A percentile compares a stretch with the other conserved stretches of the same genome.
Evolutionary conservation across 2,113 vertebrate species (phyloP).

Genomic region (Felis catus): DNA sequence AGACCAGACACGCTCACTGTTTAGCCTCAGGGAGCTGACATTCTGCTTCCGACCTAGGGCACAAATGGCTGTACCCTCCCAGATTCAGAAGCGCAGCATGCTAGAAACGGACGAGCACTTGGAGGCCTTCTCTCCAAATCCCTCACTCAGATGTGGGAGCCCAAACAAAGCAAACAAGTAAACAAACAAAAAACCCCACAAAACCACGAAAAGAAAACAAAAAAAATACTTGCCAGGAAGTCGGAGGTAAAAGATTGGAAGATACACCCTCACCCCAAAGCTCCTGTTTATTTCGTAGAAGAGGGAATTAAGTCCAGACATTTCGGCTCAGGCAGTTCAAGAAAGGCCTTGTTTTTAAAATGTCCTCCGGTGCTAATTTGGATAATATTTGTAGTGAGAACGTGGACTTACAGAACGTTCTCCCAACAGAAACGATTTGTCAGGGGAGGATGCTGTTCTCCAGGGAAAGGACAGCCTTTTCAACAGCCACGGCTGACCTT

Average conservation of each 20-base stretch:
- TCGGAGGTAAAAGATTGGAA: background rate
- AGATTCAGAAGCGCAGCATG: background rate
- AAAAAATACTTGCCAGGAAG: background rate
- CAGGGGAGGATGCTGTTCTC: constrained; percentile 36
- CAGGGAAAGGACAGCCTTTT: constrained; percentile 27
- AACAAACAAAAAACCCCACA: background rate
- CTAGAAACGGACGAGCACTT: background rate
- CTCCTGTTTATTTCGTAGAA: background rate
- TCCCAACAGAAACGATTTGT: constrained; percentile 60
- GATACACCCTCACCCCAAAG: background rate
- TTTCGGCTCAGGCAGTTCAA: constrained; percentile 26
- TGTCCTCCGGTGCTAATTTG: background rate
- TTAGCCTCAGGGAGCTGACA: background rate
- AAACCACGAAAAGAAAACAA: background rate
- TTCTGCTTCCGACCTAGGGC: background rate
- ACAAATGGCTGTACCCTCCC: background rate
- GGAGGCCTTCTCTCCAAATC: background rate
- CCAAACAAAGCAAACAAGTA: background rate
- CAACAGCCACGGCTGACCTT: constrained; percentile 34
- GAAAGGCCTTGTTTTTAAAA: constrained; percentile 55
- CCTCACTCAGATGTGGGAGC: background rate
- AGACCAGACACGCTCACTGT: background rate
- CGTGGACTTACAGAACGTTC: constrained; percentile 70
- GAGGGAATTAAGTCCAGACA: background rate
- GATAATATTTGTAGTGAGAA: constrained; percentile 43